phyloP scores from a whole-genome alignment of 2,113 vertebrate species.

The Arenaria interpres region DNA sequence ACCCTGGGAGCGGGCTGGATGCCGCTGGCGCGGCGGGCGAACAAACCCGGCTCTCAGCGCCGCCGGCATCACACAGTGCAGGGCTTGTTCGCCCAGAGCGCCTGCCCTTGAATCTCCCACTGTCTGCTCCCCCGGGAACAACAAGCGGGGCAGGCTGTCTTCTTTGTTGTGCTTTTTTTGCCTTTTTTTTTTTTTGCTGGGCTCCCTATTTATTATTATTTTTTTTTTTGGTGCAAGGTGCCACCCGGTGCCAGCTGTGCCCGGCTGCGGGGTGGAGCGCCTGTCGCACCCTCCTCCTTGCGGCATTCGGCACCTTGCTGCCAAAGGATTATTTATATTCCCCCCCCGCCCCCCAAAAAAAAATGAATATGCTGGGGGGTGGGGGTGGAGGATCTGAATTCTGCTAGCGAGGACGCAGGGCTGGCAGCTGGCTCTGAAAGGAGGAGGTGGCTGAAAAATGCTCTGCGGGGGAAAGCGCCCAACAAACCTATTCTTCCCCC shows the following conservation, averaged over 20 bases:
- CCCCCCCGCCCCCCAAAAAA: rapidly evolving
- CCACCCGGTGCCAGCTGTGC: slow-evolving; percentile 68
- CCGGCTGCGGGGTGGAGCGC: background rate
- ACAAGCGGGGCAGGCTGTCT: slow-evolving; percentile 44
- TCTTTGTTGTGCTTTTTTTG: slow-evolving; percentile 33
- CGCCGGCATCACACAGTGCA: slow-evolving; percentile 35
- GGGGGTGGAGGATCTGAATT: background rate
- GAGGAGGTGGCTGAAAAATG: slow-evolving; percentile 61
- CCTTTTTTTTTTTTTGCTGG: background rate
- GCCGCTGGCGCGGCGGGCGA: background rate
- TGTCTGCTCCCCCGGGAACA: slow-evolving; percentile 45
- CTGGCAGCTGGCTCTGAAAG: background rate
- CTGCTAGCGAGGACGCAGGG: background rate
- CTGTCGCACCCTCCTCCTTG: background rate
- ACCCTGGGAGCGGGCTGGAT: background rate
- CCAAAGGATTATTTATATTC: background rate
- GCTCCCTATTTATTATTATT: background rate
- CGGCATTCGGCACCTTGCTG: background rate
- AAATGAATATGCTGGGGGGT: background rate
- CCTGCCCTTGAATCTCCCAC: slow-evolving; percentile 66
- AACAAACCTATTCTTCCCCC: background rate
- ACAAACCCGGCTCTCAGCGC: slow-evolving; percentile 57
- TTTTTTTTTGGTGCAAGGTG: slow-evolving; percentile 44
- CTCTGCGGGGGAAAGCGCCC: slow-evolving; percentile 3
- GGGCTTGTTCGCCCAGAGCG: slow-evolving; percentile 58